Base-by-base conservation (phyloP, 2,888 invertebrate species). In the Chorisops tibialis region DNA sequence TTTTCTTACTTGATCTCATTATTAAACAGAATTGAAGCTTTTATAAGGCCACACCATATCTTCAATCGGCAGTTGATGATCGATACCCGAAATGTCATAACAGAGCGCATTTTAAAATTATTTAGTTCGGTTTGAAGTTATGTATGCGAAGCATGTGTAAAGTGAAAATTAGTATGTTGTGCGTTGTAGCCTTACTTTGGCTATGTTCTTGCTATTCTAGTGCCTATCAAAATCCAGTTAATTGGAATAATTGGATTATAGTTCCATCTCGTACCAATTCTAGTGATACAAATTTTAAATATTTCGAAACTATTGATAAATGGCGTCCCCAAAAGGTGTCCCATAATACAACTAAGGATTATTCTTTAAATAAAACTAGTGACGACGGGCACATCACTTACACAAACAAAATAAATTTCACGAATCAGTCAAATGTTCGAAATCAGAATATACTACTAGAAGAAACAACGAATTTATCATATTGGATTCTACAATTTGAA, bases 231-330 rank as follows among this genome's bases (percentile, higher is more conserved):
- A 11, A 56, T 56, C 11, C 35, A 16, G 43, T 58, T 12, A 38
- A 66, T 39, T 66, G 65, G 66, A 63, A 59, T 43, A 63, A 63
- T 58, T 66, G 66, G 66, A 65, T 66, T 18, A 65, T 66, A 49
- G 37, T 66, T 7, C 65, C 65, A 7, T 62, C 61, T 2, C 41
- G 51, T 18, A 52, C 65, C 1, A 16, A 56, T 11, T 41, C 60
- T 41, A 65, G 16, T 16, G 39, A 41, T 19, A 41, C 16, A 41
- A 12, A 41, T 16, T 14, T 41, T 7, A 16, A 14, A 2, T 41
- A 41, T 41, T 16, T n/a, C 6, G 16, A 41, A 11, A 14, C 41
- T 14, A 41, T 41, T 41, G 41, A 16, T 41, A n/a, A 41, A 12
- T 14, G 30, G 30, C 5, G 9, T 30, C 7, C 30, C 9, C 7